Evolutionary conservation across 2,797 vertebrate species (phyloP).

Genomic region (Hafferia zeledoni): DNA sequence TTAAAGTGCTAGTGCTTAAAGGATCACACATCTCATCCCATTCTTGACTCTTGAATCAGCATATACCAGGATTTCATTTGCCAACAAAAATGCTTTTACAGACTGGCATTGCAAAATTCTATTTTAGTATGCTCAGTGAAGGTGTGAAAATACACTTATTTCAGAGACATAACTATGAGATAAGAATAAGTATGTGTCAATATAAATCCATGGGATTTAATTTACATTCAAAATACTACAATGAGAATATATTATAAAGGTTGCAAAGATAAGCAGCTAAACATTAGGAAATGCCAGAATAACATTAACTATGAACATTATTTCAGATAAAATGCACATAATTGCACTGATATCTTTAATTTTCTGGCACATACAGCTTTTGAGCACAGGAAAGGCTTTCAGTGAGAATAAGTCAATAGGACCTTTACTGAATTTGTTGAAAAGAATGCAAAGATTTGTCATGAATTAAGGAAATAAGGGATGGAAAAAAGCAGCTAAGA

Average conservation of each 20-base stretch:
- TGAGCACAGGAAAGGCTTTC: neutral
- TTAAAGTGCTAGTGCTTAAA: slow-evolving; percentile 31
- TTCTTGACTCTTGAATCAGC: slow-evolving; percentile 30
- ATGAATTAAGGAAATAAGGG: neutral
- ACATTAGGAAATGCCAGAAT: neutral
- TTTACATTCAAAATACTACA: neutral
- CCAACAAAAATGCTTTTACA: slow-evolving; percentile 25
- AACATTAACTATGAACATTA: neutral
- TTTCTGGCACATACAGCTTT: neutral
- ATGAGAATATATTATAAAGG: neutral
- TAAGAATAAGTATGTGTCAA: neutral
- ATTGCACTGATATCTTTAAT: neutral
- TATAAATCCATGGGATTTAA: neutral
- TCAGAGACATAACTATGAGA: neutral
- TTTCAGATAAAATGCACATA: neutral
- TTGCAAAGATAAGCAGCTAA: neutral
- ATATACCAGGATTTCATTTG: neutral
- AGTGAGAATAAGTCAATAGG: neutral
- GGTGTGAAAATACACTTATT: neutral
- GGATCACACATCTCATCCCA: slow-evolving; percentile 6
- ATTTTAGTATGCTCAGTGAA: neutral
- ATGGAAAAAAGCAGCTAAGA: neutral
- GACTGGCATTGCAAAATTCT: neutral
- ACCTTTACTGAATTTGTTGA: neutral
- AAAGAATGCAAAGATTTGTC: neutral